phyloP scores from a whole-genome alignment of 2,797 vertebrate species.

The Catostomus latipinnis region DNA sequence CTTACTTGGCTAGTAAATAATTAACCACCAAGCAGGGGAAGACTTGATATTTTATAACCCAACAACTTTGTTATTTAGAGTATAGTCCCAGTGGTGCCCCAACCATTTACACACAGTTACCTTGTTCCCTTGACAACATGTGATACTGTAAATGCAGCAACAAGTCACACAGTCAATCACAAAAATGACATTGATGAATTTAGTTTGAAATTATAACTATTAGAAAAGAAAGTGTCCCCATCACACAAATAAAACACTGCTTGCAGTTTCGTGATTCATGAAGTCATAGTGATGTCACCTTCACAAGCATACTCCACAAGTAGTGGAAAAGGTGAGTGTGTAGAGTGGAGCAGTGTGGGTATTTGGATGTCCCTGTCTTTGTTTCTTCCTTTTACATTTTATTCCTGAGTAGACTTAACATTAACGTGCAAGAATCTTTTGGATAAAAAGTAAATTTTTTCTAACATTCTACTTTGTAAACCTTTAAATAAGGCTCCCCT shows the following conservation, averaged over 20 bases:
- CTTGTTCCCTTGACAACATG: background rate
- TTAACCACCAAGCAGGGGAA: background rate
- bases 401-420: no score
- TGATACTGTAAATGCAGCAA: background rate
- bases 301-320: constrained; percentile 69
- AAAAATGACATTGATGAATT: background rate
- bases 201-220: background rate
- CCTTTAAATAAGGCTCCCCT: no score
- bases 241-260: constrained; percentile 62
- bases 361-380: constrained; percentile 68
- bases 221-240: background rate
- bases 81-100: background rate
- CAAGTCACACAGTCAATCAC: background rate
- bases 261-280: constrained; percentile 60
- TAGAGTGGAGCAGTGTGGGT: constrained; percentile 70
- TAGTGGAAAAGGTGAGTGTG: constrained; percentile 75
- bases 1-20: background rate
- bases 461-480: no score
- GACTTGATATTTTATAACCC: background rate
- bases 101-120: background rate
- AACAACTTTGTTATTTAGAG: background rate
- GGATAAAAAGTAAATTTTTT: no score
- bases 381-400: constrained; percentile 32
- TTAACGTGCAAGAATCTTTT: no score
- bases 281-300: constrained; percentile 44